Evolutionary conservation across 2,888 invertebrate genomes (phyloP), one percentile per base, ranked within the genome.

Genomic region (Flabesymbios commensalis): DNA sequence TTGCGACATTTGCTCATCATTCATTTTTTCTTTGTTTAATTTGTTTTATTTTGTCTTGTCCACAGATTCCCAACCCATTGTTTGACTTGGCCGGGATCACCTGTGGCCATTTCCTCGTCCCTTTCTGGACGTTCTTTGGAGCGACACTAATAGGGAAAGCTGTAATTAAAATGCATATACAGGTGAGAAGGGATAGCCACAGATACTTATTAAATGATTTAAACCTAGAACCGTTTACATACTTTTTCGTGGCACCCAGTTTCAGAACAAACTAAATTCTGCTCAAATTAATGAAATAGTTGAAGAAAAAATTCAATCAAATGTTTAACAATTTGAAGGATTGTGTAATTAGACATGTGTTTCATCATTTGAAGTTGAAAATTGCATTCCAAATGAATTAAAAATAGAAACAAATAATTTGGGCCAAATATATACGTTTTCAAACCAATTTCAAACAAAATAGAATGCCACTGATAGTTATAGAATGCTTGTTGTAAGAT

Each of bases 101-200:
- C 0, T 99, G 98, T 82, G 99, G 99, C 0, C 98, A 99, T 83
- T 99, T 98, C 83, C 86, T 97, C 63, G 95, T 99, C 72, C 98
- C 99, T 17, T 99, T 99, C 85, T 97, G 97, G 95, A 99, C 98
- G 2, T 99, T 99, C 86, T 99, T 99, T 84, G 98, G 98, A 39
- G 99, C 99, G 62, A 99, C 99, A 0, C 87, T 99, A 1, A 89
- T 99, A 61, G 99, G 98, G 52, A 98, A 98, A 84, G 97, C 97
- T 32, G 88, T 97, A 58, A 90, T 98, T 70, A 98, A 98, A 86
- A 96, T 96, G 93, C 96, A 95, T 81, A 92, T 98, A 82, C 97
- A 98, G 86, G 78, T 80, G 67, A 43, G 68, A 57, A 19, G 22
- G 24, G 1, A 5, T 52, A 19, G n/a, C 10, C 42, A 24, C 5